Evolutionary conservation across 2,888 invertebrate species (phyloP).

Genomic region (Dexiosoma caninum): DNA sequence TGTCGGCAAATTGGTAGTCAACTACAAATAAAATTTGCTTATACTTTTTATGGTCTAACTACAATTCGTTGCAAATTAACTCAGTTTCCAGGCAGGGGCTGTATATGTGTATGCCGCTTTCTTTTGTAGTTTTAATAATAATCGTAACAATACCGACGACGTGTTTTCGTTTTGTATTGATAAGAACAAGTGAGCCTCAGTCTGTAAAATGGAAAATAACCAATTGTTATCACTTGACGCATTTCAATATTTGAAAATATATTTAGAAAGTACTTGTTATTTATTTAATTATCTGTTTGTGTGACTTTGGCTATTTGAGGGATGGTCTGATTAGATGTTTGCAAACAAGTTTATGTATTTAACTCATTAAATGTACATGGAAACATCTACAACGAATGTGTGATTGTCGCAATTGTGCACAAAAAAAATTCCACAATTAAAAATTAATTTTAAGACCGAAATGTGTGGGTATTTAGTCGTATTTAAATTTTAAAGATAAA

Average conservation of each 20-base stretch:
- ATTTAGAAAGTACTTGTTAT: constrained; percentile 40
- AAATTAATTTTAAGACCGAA: neutral
- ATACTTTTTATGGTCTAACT: no score
- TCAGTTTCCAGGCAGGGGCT: no score
- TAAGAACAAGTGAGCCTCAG: constrained; percentile 13
- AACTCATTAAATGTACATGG: no score
- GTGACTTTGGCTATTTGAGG: neutral
- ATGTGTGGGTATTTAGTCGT: neutral
- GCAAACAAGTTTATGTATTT: no score
- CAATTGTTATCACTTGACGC: constrained; percentile 46
- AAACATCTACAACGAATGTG: no score
- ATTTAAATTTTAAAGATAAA: neutral
- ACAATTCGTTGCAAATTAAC: no score
- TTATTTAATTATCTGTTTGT: neutral
- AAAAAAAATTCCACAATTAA: constrained; percentile 19
- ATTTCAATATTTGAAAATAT: constrained; percentile 50
- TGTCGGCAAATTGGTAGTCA: no score
- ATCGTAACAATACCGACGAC: constrained; percentile 20
- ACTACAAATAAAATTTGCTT: no score
- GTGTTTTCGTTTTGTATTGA: constrained; percentile 25
- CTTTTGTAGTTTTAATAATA: neutral
- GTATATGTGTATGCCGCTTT: neutral
- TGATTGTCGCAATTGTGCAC: neutral
- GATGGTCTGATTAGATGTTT: neutral
- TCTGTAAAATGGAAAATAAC: constrained; percentile 57